Base-by-base conservation (phyloP, 2,888 invertebrate genomes). In the Idaea dimidiata region DNA sequence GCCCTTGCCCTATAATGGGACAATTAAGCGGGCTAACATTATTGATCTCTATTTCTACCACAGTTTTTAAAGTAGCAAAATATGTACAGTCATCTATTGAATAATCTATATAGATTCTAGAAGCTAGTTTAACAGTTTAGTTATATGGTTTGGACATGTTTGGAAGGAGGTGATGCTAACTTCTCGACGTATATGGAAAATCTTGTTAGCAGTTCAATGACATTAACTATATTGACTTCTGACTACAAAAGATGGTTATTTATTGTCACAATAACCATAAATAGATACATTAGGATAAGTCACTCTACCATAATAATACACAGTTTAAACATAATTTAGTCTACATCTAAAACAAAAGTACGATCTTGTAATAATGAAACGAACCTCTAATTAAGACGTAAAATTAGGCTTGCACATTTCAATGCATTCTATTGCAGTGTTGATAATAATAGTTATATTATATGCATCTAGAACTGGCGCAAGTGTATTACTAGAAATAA, bases 401-500 rank as follows among this genome's bases (percentile, higher is more conserved):
- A 33, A 43, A 14, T 43, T 43, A 8, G 43, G 10, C 43, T 43
- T 10, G 0, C 10, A 43, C 43, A 43, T 10, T 43, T 43, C 14
- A 43, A 10, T 8, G 43, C 14, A 43, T 24, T 24, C 24, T 24
- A 43, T 43, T 43, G 10, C 14, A 43, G 6, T 14, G 43, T 43
- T 43, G 14, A 43, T 10, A 8, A 43, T 43, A 43, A 43, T 43
- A 8, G 10, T 43, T 74, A 80, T 24, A 5, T 24, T 24, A 72
- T 72, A 72, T 72, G 74, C 72, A 76, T 69, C 72, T 62, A 74
- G 76, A 76, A 76, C 71, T 76, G 71, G 76, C 68, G 68, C 78
- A 58, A 74, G 70, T 72, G 69, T 77, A 79, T 75, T 76, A 82
- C 75, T 78, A 80, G 77, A 70, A 63, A 66, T 66, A 69, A 77